These are phyloP conservation scores for Monochamus alternatus DNA, from an alignment of 2,888 invertebrate species.

Conservation along the genomic window DNA sequence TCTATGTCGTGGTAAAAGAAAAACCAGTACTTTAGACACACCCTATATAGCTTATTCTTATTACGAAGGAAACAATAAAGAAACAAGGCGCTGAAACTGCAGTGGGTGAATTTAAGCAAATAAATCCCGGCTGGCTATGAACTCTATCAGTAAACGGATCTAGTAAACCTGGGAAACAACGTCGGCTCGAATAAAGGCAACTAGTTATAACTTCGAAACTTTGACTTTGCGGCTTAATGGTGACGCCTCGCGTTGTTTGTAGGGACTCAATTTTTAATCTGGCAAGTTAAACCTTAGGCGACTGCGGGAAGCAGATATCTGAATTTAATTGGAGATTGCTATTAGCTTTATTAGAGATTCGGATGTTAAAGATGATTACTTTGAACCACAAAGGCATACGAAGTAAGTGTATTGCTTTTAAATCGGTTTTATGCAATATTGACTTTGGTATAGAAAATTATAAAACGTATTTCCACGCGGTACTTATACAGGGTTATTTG, in stretches of 20 bases:
- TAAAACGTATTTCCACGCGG: too few relatives aligned
- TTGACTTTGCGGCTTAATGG: background rate
- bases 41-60: too few relatives aligned
- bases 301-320: background rate
- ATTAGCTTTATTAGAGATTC: too few relatives aligned
- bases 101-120: background rate
- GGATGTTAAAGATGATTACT: too few relatives aligned
- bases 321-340: background rate
- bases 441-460: too few relatives aligned
- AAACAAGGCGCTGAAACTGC: background rate
- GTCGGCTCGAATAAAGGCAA: background rate
- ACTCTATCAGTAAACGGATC: background rate
- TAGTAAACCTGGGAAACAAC: background rate
- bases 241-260: background rate
- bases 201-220: background rate
- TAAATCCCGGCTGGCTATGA: background rate
- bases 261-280: background rate
- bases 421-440: too few relatives aligned
- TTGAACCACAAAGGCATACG: too few relatives aligned
- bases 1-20: too few relatives aligned
- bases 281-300: background rate
- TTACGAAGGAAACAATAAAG: background rate
- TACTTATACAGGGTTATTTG: too few relatives aligned
- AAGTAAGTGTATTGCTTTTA: too few relatives aligned
- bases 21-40: too few relatives aligned